These are phyloP conservation scores for Drosophila nr. medialis DNA, from an alignment of 2,888 invertebrate genomes.

Conservation along the genomic window DNA sequence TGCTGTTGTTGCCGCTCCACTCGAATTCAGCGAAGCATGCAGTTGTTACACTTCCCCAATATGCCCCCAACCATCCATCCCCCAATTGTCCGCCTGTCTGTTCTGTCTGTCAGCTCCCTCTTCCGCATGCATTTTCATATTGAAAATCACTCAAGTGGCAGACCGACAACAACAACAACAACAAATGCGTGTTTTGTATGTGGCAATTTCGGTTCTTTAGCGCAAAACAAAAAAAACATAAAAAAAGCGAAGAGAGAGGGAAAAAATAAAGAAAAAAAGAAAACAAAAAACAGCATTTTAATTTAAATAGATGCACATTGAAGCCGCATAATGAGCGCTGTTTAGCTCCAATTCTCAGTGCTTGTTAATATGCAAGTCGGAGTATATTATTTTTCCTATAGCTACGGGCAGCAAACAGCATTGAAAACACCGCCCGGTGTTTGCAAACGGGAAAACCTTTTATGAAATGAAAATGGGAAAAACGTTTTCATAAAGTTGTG, in stretches of 20 bases:
- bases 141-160: slow-evolving; percentile 78
- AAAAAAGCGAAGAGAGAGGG: slow-evolving; percentile 2
- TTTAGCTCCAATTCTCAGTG: slow-evolving; percentile 62
- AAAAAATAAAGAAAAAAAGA: slow-evolving; percentile 11
- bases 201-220: slow-evolving; percentile 67
- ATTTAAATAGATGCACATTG: slow-evolving; percentile 60
- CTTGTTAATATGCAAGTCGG: slow-evolving; percentile 65
- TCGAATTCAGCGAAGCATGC: slow-evolving; percentile 10
- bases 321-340: slow-evolving; percentile 64
- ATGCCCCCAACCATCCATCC: slow-evolving; percentile 12
- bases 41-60: slow-evolving; percentile 47
- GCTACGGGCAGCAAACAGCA: slow-evolving; percentile 20
- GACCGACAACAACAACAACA: slow-evolving; percentile 52
- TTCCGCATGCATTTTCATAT: slow-evolving; percentile 73
- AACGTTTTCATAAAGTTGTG: not conserved
- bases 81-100: slow-evolving; percentile 17
- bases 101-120: slow-evolving; percentile 63
- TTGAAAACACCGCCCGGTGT: slow-evolving; percentile 15
- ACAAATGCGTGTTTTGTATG: slow-evolving; percentile 29
- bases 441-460: not conserved
- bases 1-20: slow-evolving; percentile 4
- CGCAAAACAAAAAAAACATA: slow-evolving; percentile 14
- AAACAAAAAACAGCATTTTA: slow-evolving; percentile 59
- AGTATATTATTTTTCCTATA: slow-evolving; percentile 45
- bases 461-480: not conserved